Evolutionary conservation across 2,113 vertebrate genomes (phyloP).

Genomic region (Amblyopsis rosae): DNA sequence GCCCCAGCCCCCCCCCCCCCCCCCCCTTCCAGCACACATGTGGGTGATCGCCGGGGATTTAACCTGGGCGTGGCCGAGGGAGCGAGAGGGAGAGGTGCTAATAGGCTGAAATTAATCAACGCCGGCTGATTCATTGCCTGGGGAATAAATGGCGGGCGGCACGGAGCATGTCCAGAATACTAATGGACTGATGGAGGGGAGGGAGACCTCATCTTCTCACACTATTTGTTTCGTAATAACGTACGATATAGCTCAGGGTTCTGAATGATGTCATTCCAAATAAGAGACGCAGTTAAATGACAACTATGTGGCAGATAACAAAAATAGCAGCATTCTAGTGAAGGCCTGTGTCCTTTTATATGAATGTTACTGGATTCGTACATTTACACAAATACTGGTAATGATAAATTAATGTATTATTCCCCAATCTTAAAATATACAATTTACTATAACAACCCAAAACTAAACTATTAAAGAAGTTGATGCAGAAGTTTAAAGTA

Average conservation of each 20-base stretch:
- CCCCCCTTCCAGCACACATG: conserved; percentile 46
- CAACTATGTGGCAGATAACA: background rate
- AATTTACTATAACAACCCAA: background rate
- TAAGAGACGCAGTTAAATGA: too few relatives aligned
- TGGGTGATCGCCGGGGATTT: conserved; percentile 73
- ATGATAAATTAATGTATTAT: too few relatives aligned
- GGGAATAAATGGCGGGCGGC: conserved; percentile 69
- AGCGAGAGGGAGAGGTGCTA: conserved; percentile 72
- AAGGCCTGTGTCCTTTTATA: background rate
- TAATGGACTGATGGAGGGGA: conserved; percentile 58
- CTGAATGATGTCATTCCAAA: too few relatives aligned
- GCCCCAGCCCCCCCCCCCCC: conserved; percentile 34
- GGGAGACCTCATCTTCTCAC: background rate
- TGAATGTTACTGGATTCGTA: background rate
- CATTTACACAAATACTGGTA: too few relatives aligned
- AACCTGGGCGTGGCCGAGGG: conserved; percentile 77
- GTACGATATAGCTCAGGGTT: background rate
- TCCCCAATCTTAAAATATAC: too few relatives aligned
- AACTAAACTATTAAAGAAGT: background rate
- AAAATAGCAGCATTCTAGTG: too few relatives aligned
- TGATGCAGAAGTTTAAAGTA: too few relatives aligned
- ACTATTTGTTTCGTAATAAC: too few relatives aligned
- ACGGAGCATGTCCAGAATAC: conserved; percentile 73
- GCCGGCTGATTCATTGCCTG: conserved; percentile 76
- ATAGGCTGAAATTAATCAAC: conserved; percentile 86